Evolutionary conservation across 2,113 vertebrate genomes (phyloP), one percentile per base, ranked within the genome.

Genomic region (Oryzias javanicus): DNA sequence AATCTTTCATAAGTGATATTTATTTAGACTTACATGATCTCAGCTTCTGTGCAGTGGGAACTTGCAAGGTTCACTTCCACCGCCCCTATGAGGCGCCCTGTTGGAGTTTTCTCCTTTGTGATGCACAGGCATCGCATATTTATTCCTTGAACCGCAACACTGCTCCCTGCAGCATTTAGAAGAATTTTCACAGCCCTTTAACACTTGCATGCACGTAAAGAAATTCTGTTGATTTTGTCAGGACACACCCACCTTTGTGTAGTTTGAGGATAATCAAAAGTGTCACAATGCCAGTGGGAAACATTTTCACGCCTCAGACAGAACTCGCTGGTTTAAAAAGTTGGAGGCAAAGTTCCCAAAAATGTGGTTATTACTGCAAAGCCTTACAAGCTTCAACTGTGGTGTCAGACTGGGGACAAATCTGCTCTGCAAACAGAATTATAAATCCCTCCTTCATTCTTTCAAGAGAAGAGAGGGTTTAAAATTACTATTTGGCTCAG

Each of bases 121-220:
- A 92, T 65, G 64, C 95, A 97, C 29, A 72, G 90, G 70, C 95
- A 96, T 16, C 93, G 87, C n/a, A 90, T 86, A n/a, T 88, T 88
- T 0, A 76, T 0, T 1, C 55, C 79, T 0, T 74, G 25, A 42
- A 74, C 69, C 3, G 72, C 14, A 22, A 78, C 0, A n/a, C 69
- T 64, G 17, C 59, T 65, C 20, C 53, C 92, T 92, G 55, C 41
- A 8, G 13, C 35, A 48, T 51, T 16, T 46, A 5, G 22, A 50
- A 10, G 1, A 55, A 5, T 17, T 1, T 10, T 22, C 16, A 60
- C 3, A 35, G 3, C 22, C 19, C 40, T 16, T 25, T 19, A 4
- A 19, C 27, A 55, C 18, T 65, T 41, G 15, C 13, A 55, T 25
- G 17, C 27, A 58, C 18, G 42, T 5, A 41, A 54, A 50, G 27